Evolutionary conservation across 2,888 invertebrate genomes (phyloP).

Genomic region (Polydrusus pterygomalis): DNA sequence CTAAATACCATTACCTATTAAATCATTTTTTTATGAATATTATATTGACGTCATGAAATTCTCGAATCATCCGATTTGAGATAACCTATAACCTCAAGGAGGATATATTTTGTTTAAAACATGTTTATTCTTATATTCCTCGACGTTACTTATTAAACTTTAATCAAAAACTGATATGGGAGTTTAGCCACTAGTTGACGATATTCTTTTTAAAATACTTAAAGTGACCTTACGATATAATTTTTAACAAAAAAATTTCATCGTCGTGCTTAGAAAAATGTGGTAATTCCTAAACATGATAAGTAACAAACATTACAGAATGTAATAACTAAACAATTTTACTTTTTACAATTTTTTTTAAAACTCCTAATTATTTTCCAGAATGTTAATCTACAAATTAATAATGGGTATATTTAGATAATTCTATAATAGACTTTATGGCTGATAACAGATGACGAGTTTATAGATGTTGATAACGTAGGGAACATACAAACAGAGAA

Average conservation of each 20-base stretch:
- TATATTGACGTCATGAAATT: constrained; percentile 9
- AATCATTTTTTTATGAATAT: constrained; percentile 15
- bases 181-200: too few relatives aligned
- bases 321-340: too few relatives aligned
- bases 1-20: neutral
- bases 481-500: neutral
- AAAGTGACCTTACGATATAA: too few relatives aligned
- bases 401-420: constrained; percentile 23
- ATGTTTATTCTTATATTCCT: constrained; percentile 4
- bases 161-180: neutral
- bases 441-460: neutral
- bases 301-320: too few relatives aligned
- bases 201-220: too few relatives aligned
- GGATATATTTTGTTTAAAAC: constrained; percentile 7
- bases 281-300: too few relatives aligned
- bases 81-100: constrained; percentile 14
- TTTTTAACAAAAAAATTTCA: too few relatives aligned
- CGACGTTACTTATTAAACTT: constrained; percentile 9
- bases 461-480: neutral
- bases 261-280: too few relatives aligned
- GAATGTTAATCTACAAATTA: constrained; percentile 5
- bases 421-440: constrained; percentile 20
- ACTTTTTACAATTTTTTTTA: too few relatives aligned
- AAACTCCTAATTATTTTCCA: neutral
- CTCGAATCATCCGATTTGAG: constrained; percentile 4